Evolutionary conservation across 2,888 invertebrate genomes (phyloP).

Genomic region (Flexamia atlantica): DNA sequence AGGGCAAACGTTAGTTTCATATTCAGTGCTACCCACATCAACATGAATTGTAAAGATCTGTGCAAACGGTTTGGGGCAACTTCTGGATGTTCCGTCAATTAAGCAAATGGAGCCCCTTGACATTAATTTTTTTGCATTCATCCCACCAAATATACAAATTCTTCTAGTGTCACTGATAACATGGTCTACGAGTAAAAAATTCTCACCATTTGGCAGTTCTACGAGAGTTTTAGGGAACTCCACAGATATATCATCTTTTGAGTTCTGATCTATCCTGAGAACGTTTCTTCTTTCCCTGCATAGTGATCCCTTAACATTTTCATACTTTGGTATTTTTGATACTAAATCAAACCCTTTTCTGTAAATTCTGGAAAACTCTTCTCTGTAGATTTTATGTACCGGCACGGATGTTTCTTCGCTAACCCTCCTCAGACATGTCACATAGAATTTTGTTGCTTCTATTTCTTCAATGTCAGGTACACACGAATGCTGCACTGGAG

Average conservation of each 20-base stretch:
- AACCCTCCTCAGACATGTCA: neutral
- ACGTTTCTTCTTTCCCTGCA: conserved; percentile 1
- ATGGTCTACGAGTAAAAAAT: neutral
- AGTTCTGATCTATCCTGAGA: neutral
- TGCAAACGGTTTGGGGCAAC: conserved; percentile 10
- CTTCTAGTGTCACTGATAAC: neutral
- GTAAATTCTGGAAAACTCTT: conserved; percentile 12
- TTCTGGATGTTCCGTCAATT: conserved; percentile 10
- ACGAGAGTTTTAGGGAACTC: no score
- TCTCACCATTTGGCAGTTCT: no score
- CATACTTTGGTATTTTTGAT: neutral
- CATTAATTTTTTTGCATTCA: no score
- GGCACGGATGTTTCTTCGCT: conserved; percentile 14
- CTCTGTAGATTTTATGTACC: neutral
- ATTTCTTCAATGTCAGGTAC: conserved; percentile 3
- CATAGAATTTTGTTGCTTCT: neutral
- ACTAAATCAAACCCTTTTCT: neutral
- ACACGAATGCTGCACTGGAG: conserved; percentile 16
- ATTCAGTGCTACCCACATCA: conserved; percentile 5
- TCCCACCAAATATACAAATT: no score
- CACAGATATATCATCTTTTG: neutral
- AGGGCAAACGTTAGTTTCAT: neutral
- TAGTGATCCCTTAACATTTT: neutral
- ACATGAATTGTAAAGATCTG: conserved; percentile 4
- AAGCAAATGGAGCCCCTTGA: neutral